A percentile compares a stretch with the other conserved stretches of the same genome.
Conservation (phyloP, 2,113 vertebrate species). For the Xyliphius kryptos region DNA sequence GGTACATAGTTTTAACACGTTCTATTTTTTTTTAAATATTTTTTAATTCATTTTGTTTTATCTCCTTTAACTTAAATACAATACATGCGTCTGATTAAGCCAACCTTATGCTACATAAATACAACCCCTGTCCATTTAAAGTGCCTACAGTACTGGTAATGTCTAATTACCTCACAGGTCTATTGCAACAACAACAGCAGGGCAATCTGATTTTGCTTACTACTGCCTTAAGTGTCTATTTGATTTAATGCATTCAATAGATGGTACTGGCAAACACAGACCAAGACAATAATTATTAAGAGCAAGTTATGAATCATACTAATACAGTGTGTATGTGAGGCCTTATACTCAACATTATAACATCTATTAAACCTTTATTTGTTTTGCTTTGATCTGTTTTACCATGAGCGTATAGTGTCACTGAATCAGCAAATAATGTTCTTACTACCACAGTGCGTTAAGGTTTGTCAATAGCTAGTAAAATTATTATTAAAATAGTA, state of each 20-base stretch:
- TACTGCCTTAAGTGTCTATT: constrained; percentile 24
- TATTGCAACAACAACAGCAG: constrained; percentile 33
- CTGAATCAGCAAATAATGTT: not conserved
- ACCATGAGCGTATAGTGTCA: not conserved
- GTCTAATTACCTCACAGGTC: constrained; percentile 36
- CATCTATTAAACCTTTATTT: constrained; percentile 4
- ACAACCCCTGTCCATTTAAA: constrained; percentile 31
- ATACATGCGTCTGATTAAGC: constrained; percentile 30
- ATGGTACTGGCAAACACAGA: constrained; percentile 15
- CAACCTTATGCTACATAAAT: constrained; percentile 21
- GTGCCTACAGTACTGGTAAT: constrained; percentile 36
- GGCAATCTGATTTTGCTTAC: constrained; percentile 23
- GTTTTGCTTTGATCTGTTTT: not conserved
- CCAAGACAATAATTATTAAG: not conserved
- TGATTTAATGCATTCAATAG: constrained; percentile 40
- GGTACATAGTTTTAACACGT: too few relatives aligned
- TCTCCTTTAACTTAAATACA: not conserved
- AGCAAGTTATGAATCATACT: constrained; percentile 24
- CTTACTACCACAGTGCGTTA: not conserved
- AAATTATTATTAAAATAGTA: too few relatives aligned
- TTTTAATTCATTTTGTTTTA: not conserved
- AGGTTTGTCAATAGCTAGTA: not conserved
- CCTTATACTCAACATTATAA: not conserved
- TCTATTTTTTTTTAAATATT: too few relatives aligned
- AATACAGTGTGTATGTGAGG: not conserved